Evolutionary conservation across 2,888 invertebrate species (phyloP), one percentile per base, ranked within the genome.

Genomic region (Drosophila mimica): DNA sequence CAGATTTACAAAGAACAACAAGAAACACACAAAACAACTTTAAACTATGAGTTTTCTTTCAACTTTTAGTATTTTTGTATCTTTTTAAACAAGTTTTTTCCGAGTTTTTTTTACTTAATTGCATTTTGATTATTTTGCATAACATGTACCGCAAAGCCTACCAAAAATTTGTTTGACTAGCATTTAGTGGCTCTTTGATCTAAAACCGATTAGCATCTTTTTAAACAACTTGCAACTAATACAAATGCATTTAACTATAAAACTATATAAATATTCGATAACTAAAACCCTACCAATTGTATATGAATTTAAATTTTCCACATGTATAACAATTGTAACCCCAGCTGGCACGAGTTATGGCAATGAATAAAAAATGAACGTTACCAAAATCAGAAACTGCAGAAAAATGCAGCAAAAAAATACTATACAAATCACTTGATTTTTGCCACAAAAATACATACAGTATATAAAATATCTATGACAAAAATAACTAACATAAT

Each of bases 271-370:
- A 57, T 69, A 65, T 49, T 61, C 53, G 30, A 75, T 71, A 68
- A 70, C 63, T 57, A 57, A 71, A 75, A 77, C 53, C 40, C 64
- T 53, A 69, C 59, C 64, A 73, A 83, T 81, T 83, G 83, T 83
- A 85, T 69, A 64, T 62, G 74, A 79, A 61, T 85, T 86, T 54
- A 74, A 80, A 5, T 83, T 86, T 80, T 83, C 62, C 53, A 77
- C 82, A 77, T 74, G 77, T 83, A 80, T 52, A 77, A 80, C 66
- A 84, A 88, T 81, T 91, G 87, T 92, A 92, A 91, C 91, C 93
- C 93, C 93, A 93, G 93, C 93, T 93, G 93, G 93, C 93, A 93
- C 93, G 93, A 93, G 93, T 93, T 93, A 92, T 93, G 88, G 88
- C 92, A 92, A 91, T 92, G 83, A 77, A 77, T 49, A 62, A 51